These are phyloP conservation scores for Polyploca ridens DNA, from an alignment of 2,888 invertebrate genomes.

Conservation along the genomic window DNA sequence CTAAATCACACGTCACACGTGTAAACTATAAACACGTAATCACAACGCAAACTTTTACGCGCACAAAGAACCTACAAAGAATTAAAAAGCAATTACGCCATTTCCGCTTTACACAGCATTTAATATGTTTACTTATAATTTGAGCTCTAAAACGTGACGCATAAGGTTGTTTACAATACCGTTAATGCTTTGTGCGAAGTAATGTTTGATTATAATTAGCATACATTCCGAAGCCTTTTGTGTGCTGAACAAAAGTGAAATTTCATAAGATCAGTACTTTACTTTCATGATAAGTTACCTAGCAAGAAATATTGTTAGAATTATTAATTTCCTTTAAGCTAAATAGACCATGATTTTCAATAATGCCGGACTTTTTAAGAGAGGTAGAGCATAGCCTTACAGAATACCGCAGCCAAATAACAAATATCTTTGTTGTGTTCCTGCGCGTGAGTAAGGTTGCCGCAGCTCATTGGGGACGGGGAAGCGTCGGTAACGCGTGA, in stretches of 20 bases:
- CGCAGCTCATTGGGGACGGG: no score
- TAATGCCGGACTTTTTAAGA: neutral
- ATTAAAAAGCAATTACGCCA: conserved; percentile 27
- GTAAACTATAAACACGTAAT: neutral
- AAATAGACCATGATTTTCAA: neutral
- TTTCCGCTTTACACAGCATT: conserved; percentile 12
- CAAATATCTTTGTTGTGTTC: no score
- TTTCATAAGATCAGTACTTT: conserved; percentile 33
- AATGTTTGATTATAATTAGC: conserved; percentile 48
- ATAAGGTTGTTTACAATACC: neutral
- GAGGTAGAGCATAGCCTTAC: no score
- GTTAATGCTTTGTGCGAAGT: conserved; percentile 16
- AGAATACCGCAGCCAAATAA: no score
- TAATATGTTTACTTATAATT: neutral
- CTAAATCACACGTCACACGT: neutral
- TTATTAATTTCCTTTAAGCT: conserved; percentile 27
- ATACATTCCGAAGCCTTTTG: conserved; percentile 49
- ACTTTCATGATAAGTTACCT: conserved; percentile 38
- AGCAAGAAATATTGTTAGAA: conserved; percentile 30
- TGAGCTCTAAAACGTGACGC: neutral
- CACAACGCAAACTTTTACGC: neutral
- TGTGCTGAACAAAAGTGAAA: conserved; percentile 43
- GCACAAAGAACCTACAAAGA: conserved; percentile 1
- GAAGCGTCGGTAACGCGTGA: no score
- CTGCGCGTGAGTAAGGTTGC: no score